Conservation (phyloP, 2,113 vertebrate genomes). For the Calyptomena viridis region DNA sequence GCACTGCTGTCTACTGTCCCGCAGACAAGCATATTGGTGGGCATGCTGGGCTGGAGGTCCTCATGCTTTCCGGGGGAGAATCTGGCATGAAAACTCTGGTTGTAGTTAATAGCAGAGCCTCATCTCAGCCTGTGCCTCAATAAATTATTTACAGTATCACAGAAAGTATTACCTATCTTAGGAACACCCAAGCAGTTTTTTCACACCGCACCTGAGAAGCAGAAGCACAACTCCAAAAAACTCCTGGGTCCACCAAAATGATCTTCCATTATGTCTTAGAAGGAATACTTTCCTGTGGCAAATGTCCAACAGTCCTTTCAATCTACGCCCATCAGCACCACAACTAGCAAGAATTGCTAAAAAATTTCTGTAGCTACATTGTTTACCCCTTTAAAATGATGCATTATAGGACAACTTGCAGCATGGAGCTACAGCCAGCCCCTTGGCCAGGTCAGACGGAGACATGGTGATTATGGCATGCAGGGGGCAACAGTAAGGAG, state of each 20-base stretch:
- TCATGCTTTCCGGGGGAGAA: neutral
- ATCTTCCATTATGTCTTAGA: neutral
- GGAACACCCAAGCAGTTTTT: neutral
- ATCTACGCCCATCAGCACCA: neutral
- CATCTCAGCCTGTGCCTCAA: accelerated
- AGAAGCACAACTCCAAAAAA: neutral
- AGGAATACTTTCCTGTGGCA: neutral
- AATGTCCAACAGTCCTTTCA: neutral
- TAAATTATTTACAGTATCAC: neutral
- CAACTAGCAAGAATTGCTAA: neutral
- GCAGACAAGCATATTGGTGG: accelerated
- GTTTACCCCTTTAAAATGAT: neutral
- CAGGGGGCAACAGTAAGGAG: neutral
- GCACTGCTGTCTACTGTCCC: neutral
- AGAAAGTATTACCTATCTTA: neutral
- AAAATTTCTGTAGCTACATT: neutral
- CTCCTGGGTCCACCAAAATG: neutral
- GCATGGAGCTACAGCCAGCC: accelerated
- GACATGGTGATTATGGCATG: neutral
- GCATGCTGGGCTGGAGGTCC: neutral
- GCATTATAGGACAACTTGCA: neutral
- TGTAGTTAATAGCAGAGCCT: neutral
- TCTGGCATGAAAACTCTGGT: accelerated
- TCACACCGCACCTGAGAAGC: neutral
- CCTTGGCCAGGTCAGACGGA: neutral